These are phyloP conservation scores for Linurgus olivaceus DNA, from an alignment of 2,797 vertebrate species.

Conservation along the genomic window DNA sequence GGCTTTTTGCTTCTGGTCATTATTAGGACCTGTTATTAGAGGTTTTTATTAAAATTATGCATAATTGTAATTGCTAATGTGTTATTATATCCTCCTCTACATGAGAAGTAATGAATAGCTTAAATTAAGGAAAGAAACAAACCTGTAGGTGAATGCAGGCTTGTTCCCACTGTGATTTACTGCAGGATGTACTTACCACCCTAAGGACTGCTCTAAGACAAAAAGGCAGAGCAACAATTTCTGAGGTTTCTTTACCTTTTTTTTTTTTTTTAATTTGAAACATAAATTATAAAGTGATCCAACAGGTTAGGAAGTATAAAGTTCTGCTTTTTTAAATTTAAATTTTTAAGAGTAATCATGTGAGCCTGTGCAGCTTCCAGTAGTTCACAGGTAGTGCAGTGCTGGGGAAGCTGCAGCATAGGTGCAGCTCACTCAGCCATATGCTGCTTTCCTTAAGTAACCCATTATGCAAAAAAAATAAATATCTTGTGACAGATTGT, in stretches of 20 bases:
- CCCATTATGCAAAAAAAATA: constrained; percentile 74
- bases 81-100: neutral
- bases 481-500: constrained; percentile 78
- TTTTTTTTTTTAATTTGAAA: neutral
- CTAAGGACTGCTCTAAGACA: neutral
- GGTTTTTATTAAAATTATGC: constrained; percentile 28
- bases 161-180: neutral
- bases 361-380: neutral
- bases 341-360: neutral
- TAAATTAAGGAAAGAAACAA: constrained; percentile 21
- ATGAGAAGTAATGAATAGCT: constrained; percentile 18
- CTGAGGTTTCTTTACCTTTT: neutral
- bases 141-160: constrained; percentile 1
- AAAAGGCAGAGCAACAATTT: neutral
- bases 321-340: neutral
- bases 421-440: constrained; percentile 53
- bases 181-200: neutral
- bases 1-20: neutral
- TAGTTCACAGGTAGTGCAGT: neutral
- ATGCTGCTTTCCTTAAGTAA: constrained; percentile 76
- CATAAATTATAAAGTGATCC: neutral
- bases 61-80: constrained; percentile 2
- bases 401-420: neutral
- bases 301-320: neutral
- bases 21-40: neutral